Conservation (phyloP, 1,140 invertebrate species). For the Panagrolaimus sp. region DNA sequence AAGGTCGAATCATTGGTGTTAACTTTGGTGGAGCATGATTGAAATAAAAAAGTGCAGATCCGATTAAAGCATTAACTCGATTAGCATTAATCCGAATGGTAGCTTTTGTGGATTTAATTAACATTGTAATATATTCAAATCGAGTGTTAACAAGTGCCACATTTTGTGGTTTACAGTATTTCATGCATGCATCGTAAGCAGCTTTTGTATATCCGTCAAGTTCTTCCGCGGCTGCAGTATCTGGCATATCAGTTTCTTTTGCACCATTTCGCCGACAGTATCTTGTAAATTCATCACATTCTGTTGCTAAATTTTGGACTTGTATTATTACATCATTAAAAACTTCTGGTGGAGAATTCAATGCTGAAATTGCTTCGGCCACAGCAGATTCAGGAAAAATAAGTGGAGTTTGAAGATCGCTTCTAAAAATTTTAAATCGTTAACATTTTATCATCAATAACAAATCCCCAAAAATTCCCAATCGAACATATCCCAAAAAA, state of each 20-base stretch:
- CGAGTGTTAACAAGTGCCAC: slow-evolving; percentile 34
- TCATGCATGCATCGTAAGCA: slow-evolving; percentile 31
- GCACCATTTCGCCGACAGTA: slow-evolving; percentile 44
- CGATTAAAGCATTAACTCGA: slow-evolving; percentile 37
- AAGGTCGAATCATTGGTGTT: slow-evolving; percentile 43
- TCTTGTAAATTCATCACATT: slow-evolving; percentile 44
- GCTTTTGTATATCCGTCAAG: slow-evolving; percentile 35
- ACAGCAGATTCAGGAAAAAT: slow-evolving; percentile 3
- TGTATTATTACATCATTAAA: background rate
- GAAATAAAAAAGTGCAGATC: slow-evolving; percentile 46
- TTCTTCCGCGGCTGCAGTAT: slow-evolving; percentile 5
- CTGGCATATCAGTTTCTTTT: slow-evolving; percentile 20
- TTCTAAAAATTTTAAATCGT: too few relatives aligned
- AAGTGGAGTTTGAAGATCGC: background rate
- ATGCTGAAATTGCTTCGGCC: background rate
- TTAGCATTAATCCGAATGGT: slow-evolving; percentile 42
- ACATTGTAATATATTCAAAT: slow-evolving; percentile 32
- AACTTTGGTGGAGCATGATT: slow-evolving; percentile 32
- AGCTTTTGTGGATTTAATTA: slow-evolving; percentile 32
- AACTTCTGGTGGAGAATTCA: background rate
- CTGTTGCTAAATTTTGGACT: slow-evolving; percentile 1
- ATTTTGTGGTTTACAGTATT: slow-evolving; percentile 20
- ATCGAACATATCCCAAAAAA: too few relatives aligned
- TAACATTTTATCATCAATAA: too few relatives aligned
- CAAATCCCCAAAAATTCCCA: too few relatives aligned